Base-by-base conservation (phyloP, 2,888 invertebrate genomes). In the Sarcophaga caerulescens region DNA sequence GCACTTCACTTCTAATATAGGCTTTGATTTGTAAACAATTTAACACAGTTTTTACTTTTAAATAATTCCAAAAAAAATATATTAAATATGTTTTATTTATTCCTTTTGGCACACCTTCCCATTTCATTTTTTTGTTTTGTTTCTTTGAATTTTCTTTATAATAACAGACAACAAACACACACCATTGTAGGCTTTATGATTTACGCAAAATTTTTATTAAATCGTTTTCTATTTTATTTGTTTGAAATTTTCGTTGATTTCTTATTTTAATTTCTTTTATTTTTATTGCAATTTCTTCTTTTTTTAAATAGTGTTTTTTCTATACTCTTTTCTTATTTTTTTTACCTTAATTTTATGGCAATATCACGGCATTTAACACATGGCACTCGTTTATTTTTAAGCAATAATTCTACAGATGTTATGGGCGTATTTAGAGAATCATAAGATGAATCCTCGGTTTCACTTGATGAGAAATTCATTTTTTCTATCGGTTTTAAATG, bases 341-440 rank as follows among this genome's bases (percentile, higher is more conserved):
- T 76, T 82, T 92, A 91, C 92, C 92, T 92, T 84, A 92, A 88
- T 88, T 91, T 91, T 76, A 91, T 89, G 87, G 92, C 92, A 85
- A 89, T 84, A 81, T 92, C 90, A 81, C 90, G 91, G 84, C 93
- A 92, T 89, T 92, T 92, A 88, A 89, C 89, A 84, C 92, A 92
- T 89, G 92, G 92, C 91, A 92, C 92, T 84, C 71, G 84, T 10
- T 81, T 78, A 88, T 85, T 89, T 84, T 85, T 85, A 35, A 87
- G 35, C 63, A 84, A 77, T 65, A 77, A 75, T 78, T 85, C 85
- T 11, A 81, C 81, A 12, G 87, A 19, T 60, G 85, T 84, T 47
- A 52, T 52, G 17, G 80, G 76, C 8, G 65, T 69, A 78, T 78
- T 75, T 11, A 77, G 52, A 10, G 81, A 77, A 19, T 74, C 59